Evolutionary conservation across 2,888 invertebrate species (phyloP).

Genomic region (Hedya salicella): DNA sequence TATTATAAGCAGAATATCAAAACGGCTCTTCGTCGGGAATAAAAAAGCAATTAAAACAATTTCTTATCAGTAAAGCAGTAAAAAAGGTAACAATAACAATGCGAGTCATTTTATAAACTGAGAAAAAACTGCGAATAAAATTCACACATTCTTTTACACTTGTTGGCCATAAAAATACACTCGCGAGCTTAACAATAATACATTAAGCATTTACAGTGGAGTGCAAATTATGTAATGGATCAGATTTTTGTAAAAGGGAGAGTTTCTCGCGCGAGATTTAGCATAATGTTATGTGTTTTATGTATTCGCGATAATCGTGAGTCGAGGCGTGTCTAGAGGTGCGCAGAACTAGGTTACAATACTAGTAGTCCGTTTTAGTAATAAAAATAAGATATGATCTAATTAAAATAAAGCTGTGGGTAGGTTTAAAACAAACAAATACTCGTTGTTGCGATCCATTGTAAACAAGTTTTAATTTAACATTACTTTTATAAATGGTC

Average conservation of each 20-base stretch:
- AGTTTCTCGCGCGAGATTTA: constrained; percentile 20
- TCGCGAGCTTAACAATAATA: constrained; percentile 26
- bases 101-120: not conserved
- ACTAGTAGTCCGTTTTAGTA: not conserved
- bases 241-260: constrained; percentile 32
- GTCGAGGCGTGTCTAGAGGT: not conserved
- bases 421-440: no score
- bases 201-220: constrained; percentile 18
- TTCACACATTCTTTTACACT: constrained; percentile 24
- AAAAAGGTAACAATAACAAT: constrained; percentile 21
- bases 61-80: constrained; percentile 16
- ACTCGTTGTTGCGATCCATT: no score
- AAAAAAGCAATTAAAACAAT: constrained; percentile 8
- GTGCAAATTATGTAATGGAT: constrained; percentile 23
- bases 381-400: no score
- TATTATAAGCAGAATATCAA: not conserved
- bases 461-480: no score
- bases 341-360: constrained; percentile 9
- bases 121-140: not conserved
- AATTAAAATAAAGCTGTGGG: no score
- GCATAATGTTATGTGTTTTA: constrained; percentile 26
- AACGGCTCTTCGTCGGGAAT: not conserved
- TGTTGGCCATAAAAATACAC: not conserved
- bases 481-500: no score
- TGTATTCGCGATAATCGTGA: constrained; percentile 16